A percentile compares a stretch with the other conserved stretches of the same genome.
These are phyloP conservation scores for Psylliodes chrysocephalus DNA, from an alignment of 2,888 invertebrate genomes.

Conservation along the genomic window DNA sequence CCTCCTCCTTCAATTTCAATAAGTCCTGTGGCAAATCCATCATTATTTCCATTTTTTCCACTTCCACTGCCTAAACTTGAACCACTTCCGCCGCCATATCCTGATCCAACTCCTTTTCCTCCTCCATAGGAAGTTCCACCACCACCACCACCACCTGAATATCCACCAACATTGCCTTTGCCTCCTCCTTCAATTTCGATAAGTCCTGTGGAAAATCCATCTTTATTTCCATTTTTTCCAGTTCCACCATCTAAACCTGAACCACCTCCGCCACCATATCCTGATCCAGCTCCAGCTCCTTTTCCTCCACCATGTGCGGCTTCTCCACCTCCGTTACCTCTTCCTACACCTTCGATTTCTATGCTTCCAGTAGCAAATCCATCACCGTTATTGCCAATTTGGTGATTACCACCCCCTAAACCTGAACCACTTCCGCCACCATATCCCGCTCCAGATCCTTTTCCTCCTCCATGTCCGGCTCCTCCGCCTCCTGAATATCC, in stretches of 20 bases:
- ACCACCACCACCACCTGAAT: background rate
- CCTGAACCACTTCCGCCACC: too few relatives aligned
- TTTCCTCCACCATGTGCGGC: background rate
- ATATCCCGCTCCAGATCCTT: background rate
- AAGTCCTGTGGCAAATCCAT: too few relatives aligned
- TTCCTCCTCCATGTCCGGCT: background rate
- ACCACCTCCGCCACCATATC: background rate
- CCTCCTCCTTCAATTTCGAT: too few relatives aligned
- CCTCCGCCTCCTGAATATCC: background rate
- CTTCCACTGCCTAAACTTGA: background rate
- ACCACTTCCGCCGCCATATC: background rate
- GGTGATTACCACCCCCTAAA: too few relatives aligned
- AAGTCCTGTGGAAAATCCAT: too few relatives aligned
- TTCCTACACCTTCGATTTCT: background rate
- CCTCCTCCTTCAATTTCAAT: too few relatives aligned
- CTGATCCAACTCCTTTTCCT: constrained; percentile 3
- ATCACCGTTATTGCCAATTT: too few relatives aligned
- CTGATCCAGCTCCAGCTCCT: background rate
- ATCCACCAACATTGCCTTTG: background rate
- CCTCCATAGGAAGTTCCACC: background rate
- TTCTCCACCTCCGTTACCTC: too few relatives aligned
- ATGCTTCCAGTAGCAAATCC: too few relatives aligned
- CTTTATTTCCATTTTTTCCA: too few relatives aligned
- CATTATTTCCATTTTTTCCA: too few relatives aligned
- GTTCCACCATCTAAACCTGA: background rate